These are phyloP conservation scores for Corythornis leucogaster DNA, from an alignment of 2,797 vertebrate species.

Conservation along the genomic window DNA sequence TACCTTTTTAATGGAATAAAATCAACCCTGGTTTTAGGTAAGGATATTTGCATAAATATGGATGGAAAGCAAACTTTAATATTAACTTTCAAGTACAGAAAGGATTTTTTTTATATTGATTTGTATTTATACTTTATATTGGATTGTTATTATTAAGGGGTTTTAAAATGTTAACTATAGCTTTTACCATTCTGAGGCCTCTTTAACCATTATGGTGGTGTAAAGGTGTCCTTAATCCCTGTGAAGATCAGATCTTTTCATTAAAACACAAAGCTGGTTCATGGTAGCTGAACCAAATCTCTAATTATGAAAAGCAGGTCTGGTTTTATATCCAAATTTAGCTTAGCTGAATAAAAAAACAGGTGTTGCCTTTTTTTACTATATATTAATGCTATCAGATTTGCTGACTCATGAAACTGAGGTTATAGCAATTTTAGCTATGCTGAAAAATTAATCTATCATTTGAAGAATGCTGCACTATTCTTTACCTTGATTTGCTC, in stretches of 20 bases:
- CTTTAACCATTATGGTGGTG: not conserved
- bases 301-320: conserved; percentile 19
- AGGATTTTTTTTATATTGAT: not conserved
- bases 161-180: not conserved
- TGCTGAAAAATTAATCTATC: conserved; percentile 47
- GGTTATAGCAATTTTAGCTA: conserved; percentile 3
- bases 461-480: not conserved
- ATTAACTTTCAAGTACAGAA: not conserved
- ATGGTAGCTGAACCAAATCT: not conserved
- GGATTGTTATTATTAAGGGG: not conserved
- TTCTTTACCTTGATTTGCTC: not conserved
- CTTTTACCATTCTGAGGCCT: not conserved
- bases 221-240: conserved; percentile 1
- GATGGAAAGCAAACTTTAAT: conserved; percentile 20
- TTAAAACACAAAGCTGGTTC: conserved; percentile 19
- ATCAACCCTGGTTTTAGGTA: not conserved
- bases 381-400: conserved; percentile 27
- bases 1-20: not conserved
- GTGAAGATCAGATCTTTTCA: not conserved
- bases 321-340: conserved; percentile 37
- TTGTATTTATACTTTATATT: not conserved
- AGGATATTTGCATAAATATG: conserved; percentile 52
- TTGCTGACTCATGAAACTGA: conserved; percentile 57
- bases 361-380: conserved; percentile 4
- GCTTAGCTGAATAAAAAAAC: conserved; percentile 12